phyloP scores from a whole-genome alignment of 2,888 invertebrate genomes.

The Euzophera pinguis region DNA sequence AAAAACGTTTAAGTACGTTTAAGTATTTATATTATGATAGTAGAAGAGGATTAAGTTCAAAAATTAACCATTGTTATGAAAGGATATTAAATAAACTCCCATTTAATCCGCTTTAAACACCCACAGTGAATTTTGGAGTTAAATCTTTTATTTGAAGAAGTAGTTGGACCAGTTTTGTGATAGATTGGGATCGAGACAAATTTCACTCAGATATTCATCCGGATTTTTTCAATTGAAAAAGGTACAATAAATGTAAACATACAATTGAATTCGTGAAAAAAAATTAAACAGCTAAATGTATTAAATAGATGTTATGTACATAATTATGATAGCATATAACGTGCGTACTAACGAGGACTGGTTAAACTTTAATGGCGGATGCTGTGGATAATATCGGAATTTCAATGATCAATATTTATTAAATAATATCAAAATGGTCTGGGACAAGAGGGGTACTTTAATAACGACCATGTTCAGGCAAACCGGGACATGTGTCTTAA shows the following conservation, averaged over 20 bases:
- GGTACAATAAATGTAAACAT: neutral
- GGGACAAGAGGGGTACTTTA: no score
- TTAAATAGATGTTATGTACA: slow-evolving; percentile 33
- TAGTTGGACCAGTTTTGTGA: neutral
- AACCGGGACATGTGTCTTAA: no score
- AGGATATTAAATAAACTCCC: no score
- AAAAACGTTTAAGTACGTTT: no score
- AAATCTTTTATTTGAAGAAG: neutral
- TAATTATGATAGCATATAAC: slow-evolving; percentile 38
- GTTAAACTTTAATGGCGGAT: slow-evolving; percentile 37
- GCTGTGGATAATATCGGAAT: slow-evolving; percentile 8
- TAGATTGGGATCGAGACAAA: neutral
- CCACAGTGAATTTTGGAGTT: no score
- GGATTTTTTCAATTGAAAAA: no score
- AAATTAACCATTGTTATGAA: no score
- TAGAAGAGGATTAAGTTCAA: no score
- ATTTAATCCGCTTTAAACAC: no score
- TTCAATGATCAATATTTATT: slow-evolving; percentile 2
- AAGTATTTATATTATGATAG: no score
- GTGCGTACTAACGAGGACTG: slow-evolving; percentile 38
- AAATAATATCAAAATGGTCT: slow-evolving; percentile 10
- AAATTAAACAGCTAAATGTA: slow-evolving; percentile 28
- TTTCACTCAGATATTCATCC: no score
- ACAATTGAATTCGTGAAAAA: neutral
- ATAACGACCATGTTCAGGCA: no score